Evolutionary conservation across 2,113 vertebrate genomes (phyloP), one percentile per base, ranked within the genome.

Genomic region (Rousettus leschenaultii): DNA sequence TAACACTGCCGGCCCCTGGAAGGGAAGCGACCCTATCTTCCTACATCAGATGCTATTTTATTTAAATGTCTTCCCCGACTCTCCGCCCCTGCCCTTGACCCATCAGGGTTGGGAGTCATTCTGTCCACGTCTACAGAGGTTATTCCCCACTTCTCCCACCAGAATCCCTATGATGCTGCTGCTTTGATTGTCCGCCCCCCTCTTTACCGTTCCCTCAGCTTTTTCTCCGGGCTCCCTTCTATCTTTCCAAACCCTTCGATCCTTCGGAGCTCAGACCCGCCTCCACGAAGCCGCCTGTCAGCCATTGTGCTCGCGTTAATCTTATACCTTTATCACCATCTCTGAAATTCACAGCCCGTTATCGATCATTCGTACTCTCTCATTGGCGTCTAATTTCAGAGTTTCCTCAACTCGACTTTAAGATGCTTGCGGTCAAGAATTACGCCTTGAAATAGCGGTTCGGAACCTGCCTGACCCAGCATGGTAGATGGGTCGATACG

Each of bases 311-410:
- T 11, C 15, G 16, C 8, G 45, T 63, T 86, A 22, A 61, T 74
- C 87, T 65, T 74, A 30, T 28, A 45, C 48, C 19, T 88, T 55
- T 59, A 33, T 22, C 86, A 35, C n/a, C 24, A 38, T 55, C 19
- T 85, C 51, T 79, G 63, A 79, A 57, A 65, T 51, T 33, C 43
- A 68, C 82, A n/a, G 68, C 33, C 86, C 40, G 43, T 75, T 87
- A 45, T n/a, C 57, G 12, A 59, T 28, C 40, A 63, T 86, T 18
- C 35, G 22, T 40, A 53, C 19, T 43, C 43, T 87, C 43, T 82
- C 22, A 73, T 93, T 70, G 78, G 14, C 82, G 86, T 70, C 26
- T 80, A 77, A 75, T 94, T 94, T 75, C 73, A 89, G 30, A 86
- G 65, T 85, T 45, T 78, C 65, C 30, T 91, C 75, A n/a, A 48